Base-by-base conservation (phyloP, 2,797 vertebrate species). In the Hephaestus fuliginosus region DNA sequence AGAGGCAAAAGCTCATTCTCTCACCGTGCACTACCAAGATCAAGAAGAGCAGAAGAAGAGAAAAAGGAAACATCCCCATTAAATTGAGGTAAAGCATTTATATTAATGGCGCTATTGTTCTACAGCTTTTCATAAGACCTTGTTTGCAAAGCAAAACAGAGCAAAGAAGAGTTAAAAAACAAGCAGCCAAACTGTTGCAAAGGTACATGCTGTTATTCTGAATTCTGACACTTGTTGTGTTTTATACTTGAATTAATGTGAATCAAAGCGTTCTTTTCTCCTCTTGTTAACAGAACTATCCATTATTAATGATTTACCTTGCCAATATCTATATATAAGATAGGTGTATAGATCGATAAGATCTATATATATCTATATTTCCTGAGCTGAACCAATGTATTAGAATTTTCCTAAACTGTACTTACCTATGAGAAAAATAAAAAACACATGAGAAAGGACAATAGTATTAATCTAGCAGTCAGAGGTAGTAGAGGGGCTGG, bases 1-100 rank as follows among this genome's bases (percentile, higher is more conserved):
- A 69, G 70, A 91, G 81, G 85, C 83, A 86, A 78, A 93, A 88
- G 90, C 91, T 90, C 89, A 93, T 90, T 94, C 86, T 88, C 87
- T 90, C 88, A 93, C 76, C 82, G 77, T 75, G 86, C 89, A 91
- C 82, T 89, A 89, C 55, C 44, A 74, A 87, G 80, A 80, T 57
- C 56, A 88, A 84, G 82, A 86, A 58, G 51, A 85, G 81, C 64
- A 86, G 77, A 75, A 75, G 55, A 82, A 63, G 60, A 79, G 58
- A 81, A 57, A 68, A 66, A 48, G 58, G 79, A 56, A 75, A 57
- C 8, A 51, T 63, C 64, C 67, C 22, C 70, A 78, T 78, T 53
- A 87, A 36, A 61, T 51, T 25, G 43, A 87, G 48, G 68, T 51
- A 20, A 84, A 86, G 83, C 55, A 46, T 70, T 67, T 33, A 6